Base-by-base conservation (phyloP, 2,888 invertebrate species). In the Hipparchia sbordonii region DNA sequence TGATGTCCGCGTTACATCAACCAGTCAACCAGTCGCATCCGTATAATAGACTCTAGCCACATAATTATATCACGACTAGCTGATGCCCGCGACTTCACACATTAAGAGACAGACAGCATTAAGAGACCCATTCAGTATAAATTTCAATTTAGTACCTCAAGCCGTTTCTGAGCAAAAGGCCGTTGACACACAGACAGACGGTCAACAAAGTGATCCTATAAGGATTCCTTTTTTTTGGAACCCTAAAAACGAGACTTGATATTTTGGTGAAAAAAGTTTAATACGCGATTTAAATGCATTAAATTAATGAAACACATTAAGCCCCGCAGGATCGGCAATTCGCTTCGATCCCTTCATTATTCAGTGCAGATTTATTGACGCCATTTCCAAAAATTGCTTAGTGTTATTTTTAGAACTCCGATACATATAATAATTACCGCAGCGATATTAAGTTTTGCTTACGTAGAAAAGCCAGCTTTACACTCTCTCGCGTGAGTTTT, bases 291-390 rank as follows among this genome's bases (percentile, higher is more conserved):
- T 65, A 65, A 65, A 65, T 65, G 63, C 63, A 65, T 65, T 23
- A 65, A 65, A 65, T 33, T 65, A 65, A 65, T 65, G 51, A 52
- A 65, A 65, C 9, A 33, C 63, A 52, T 65, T 51, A 52, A 65
- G 6, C 51, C 33, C 51, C 51, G 51, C 63, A 12, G 63, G 23
- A 52, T 65, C 33, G 59, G 48, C 23, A 10, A 59, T 68, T 68
- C 46, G 13, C 23, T 59, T 57, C 12, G 57, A 57, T 48, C 33
- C 67, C 67, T 68, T 59, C 57, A 57, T 68, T 48, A 67, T 68
- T 48, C 59, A 59, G 10, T 48, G 59, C 48, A 59, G 67, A 68
- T 68, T 68, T 68, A 68, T 68, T 59, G 59, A 23, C 46, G 59
- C 13, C 48, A 23, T 68, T 59, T 7, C 6, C 57, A 48, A 59